Conservation (phyloP, 2,113 vertebrate genomes). For the Eubucco bourcierii region DNA sequence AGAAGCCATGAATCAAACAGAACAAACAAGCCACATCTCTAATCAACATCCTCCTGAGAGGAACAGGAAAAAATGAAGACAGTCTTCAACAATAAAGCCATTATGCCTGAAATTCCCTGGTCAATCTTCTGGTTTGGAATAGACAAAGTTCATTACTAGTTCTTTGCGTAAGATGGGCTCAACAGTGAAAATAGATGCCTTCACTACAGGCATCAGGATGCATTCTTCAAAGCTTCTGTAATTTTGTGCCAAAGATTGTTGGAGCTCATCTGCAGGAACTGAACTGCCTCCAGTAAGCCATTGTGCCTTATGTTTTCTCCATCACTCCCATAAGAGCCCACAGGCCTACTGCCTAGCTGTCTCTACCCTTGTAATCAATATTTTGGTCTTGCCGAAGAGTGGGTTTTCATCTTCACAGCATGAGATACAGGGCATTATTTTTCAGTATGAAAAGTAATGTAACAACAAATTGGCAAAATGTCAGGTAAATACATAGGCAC, state of each 20-base stretch:
- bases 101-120: background rate
- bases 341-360: background rate
- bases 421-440: background rate
- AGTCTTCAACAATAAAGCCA: background rate
- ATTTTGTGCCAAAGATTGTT: background rate
- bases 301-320: background rate
- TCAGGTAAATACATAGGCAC: background rate
- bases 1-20: background rate
- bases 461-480: background rate
- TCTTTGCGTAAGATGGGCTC: background rate
- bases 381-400: background rate
- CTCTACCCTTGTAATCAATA: rapidly evolving
- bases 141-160: background rate
- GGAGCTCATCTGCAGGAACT: background rate
- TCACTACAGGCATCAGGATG: background rate
- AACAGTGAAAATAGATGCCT: background rate
- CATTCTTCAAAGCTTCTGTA: background rate
- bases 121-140: background rate
- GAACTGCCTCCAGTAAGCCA: background rate
- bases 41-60: background rate
- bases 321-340: background rate
- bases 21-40: background rate
- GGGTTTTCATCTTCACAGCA: background rate
- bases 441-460: background rate
- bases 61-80: background rate